These are phyloP conservation scores for Sclerurus mexicanus DNA, from an alignment of 2,113 vertebrate species.

Conservation along the genomic window DNA sequence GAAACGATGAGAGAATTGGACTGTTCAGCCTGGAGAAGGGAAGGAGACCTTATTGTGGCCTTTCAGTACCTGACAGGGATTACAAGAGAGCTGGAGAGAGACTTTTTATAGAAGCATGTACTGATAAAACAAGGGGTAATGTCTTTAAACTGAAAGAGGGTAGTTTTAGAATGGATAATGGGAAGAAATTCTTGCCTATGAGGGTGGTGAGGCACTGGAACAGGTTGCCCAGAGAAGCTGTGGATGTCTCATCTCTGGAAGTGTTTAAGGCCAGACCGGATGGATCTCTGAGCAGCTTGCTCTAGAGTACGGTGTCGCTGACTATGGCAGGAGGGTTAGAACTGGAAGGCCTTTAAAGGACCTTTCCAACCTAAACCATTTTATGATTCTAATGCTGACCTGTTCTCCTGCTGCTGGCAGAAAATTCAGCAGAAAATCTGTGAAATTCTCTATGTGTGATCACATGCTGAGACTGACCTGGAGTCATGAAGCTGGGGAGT, in stretches of 20 bases:
- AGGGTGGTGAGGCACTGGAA: not conserved
- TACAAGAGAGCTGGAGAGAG: not conserved
- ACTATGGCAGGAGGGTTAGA: not conserved
- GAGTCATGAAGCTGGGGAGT: not conserved
- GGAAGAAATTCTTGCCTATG: not conserved
- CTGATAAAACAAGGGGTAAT: not conserved
- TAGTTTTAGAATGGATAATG: not conserved
- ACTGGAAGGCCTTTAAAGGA: not conserved
- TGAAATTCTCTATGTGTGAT: not conserved
- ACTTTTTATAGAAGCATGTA: not conserved
- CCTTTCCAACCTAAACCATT: not conserved
- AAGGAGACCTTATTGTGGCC: not conserved
- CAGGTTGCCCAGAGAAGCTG: not conserved
- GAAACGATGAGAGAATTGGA: not conserved
- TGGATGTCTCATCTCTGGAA: not conserved
- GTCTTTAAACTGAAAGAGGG: not conserved
- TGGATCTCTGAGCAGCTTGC: not conserved
- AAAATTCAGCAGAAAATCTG: not conserved
- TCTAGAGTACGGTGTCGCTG: not conserved
- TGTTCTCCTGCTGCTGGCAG: not conserved
- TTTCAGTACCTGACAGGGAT: not conserved
- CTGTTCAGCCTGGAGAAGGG: not conserved
- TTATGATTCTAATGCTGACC: not conserved
- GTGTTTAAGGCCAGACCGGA: not conserved
- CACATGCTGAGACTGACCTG: not conserved